Conservation (phyloP, 2,113 vertebrate genomes). For the Phalacrocorax pelagicus region DNA sequence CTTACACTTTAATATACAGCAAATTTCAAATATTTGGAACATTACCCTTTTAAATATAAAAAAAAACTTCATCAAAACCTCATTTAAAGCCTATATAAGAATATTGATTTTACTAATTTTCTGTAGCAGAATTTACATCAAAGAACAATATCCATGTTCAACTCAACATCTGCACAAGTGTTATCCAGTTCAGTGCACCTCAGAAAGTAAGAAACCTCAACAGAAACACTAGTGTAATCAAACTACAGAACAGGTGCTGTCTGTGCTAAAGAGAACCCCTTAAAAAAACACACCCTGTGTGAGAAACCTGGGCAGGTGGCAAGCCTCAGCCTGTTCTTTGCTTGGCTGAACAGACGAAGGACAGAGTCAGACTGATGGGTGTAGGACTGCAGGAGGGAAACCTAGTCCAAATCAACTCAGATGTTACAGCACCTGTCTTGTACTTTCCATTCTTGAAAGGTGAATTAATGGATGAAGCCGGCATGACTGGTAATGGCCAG, state of each 20-base stretch:
- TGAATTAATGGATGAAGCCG: slow-evolving; percentile 84
- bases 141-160: background rate
- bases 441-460: slow-evolving; percentile 93
- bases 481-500: slow-evolving; percentile 94
- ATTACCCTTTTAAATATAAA: background rate
- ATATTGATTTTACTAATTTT: background rate
- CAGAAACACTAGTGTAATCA: background rate
- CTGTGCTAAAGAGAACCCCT: background rate
- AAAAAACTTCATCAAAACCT: background rate
- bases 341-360: background rate
- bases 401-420: background rate
- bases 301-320: background rate
- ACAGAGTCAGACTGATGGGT: background rate
- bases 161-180: background rate
- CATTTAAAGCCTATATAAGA: background rate
- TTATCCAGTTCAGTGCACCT: background rate
- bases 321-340: background rate
- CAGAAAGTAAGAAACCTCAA: background rate
- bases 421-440: slow-evolving; percentile 78
- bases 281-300: background rate
- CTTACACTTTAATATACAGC: background rate
- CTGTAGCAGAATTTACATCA: background rate
- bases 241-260: background rate
- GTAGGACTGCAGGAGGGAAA: background rate
- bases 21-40: background rate